Evolutionary conservation across 2,113 vertebrate genomes (phyloP).

Genomic region (Nicator chloris): DNA sequence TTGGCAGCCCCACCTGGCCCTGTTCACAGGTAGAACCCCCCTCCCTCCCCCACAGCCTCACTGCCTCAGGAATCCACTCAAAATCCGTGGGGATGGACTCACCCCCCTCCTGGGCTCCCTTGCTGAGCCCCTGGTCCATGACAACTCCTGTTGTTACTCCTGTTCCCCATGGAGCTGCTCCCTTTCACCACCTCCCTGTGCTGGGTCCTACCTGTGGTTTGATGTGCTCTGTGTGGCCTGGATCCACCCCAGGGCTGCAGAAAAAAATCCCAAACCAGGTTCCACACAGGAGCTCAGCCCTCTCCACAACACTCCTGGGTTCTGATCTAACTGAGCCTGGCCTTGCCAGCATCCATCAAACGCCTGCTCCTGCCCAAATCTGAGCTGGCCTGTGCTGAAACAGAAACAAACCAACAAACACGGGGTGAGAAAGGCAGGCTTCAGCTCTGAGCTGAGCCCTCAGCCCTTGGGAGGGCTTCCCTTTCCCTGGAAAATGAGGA

Average conservation of each 20-base stretch:
- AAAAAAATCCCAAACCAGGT: neutral
- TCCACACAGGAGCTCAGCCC: neutral
- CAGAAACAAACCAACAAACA: neutral
- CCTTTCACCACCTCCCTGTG: neutral
- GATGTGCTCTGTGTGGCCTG: neutral
- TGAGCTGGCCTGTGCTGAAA: neutral
- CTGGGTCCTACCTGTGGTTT: neutral
- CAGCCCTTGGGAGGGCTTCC: neutral
- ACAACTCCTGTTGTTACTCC: neutral
- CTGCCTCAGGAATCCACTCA: neutral
- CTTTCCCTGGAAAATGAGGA: neutral
- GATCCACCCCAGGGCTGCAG: conserved; percentile 12
- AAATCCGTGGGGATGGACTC: neutral
- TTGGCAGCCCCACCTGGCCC: neutral
- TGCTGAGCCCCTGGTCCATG: neutral
- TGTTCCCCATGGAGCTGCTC: neutral
- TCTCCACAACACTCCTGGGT: neutral
- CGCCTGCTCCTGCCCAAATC: neutral
- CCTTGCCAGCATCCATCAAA: neutral
- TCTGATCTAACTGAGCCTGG: conserved; percentile 16
- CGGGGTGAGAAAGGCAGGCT: neutral
- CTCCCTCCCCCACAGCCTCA: neutral
- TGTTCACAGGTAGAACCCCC: neutral
- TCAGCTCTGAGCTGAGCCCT: neutral
- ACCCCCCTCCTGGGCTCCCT: neutral